These are phyloP conservation scores for Charaxes varanes DNA, from an alignment of 1,140 invertebrate genomes.

Conservation along the genomic window DNA sequence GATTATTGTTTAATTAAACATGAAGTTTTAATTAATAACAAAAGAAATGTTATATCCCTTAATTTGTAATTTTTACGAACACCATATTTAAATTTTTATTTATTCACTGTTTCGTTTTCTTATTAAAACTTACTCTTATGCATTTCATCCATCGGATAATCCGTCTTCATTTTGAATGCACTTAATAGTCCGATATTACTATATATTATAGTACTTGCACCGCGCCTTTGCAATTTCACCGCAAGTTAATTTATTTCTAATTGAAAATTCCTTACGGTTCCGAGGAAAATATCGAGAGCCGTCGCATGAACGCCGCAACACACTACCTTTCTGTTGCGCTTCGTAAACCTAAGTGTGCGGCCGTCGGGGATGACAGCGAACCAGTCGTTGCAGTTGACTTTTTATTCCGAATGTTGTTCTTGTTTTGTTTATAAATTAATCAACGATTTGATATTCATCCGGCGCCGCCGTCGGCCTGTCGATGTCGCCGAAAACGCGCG, in stretches of 20 bases:
- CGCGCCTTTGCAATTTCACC: constrained; percentile 38
- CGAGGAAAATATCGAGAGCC: constrained; percentile 14
- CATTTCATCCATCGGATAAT: constrained; percentile 70
- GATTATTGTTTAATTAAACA: too few species aligned
- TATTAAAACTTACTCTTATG: constrained; percentile 60
- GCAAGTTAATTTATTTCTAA: constrained; percentile 45
- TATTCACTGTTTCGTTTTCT: too few species aligned
- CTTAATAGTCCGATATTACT: constrained; percentile 34
- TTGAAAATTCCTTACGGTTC: constrained; percentile 40
- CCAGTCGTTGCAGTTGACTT: constrained; percentile 40
- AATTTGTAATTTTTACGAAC: too few species aligned
- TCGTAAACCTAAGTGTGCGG: constrained; percentile 49
- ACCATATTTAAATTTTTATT: too few species aligned
- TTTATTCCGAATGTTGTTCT: constrained; percentile 42
- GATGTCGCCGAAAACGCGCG: constrained; percentile 19
- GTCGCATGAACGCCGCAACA: constrained; percentile 23
- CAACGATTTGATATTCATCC: constrained; percentile 28
- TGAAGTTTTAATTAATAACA: too few species aligned
- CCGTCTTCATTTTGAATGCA: constrained; percentile 65
- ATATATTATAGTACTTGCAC: constrained; percentile 31
- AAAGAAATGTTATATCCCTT: too few species aligned
- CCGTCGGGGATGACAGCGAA: constrained; percentile 43
- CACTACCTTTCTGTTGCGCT: constrained; percentile 51
- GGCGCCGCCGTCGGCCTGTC: too few species aligned
- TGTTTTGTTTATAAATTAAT: constrained; percentile 44